Base-by-base conservation (phyloP, 2,797 vertebrate genomes). In the Diceros bicornis region DNA sequence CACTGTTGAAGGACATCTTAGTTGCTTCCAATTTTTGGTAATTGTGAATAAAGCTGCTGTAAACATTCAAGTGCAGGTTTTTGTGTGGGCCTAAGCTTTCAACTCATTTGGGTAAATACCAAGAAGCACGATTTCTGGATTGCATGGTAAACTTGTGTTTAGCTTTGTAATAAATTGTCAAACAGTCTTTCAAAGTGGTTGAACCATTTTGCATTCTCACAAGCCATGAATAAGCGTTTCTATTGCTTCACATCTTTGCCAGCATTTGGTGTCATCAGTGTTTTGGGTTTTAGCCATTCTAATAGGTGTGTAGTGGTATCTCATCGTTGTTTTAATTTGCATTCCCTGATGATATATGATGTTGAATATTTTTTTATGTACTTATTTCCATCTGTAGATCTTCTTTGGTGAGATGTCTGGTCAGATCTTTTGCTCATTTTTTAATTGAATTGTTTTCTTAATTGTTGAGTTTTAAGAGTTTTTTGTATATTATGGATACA, bases 391-490 rank as follows among this genome's bases (percentile, higher is more conserved):
- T 50, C 25, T 66, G 25, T n/a, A 2, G 52, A 32, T 55, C 44
- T 81, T 66, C 25, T 81, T 44, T 23, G n/a, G 23, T 44, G 59
- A 57, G 34, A 3, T 85, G 27, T 72, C 25, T 82, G 47, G 57
- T 78, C 32, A 69, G 41, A 69, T 74, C 21, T 61, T 55, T 27
- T 32, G 41, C 34, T 32, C 50, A 7, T n/a, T 82, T 83, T 92
- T 41, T 8, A 27, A n/a, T 74, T 64, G 29, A 27, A 23, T 52
- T 50, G 9, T 68, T 82, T 85, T 55, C 52, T 93, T 52, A 64
- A 21, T 32, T 64, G 44, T 94, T 87, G 79, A 74, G 14, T 74
- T 89, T 50, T 93, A 72, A 90, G 83, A 55, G 34, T 83, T 82
- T 52, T 88, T 87, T 78, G 10, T 41, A 44, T 77, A n/a, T 52